Evolutionary conservation across 1,140 invertebrate genomes (phyloP), one percentile per base, ranked within the genome.

Genomic region (Lamellibrachia luymesi): DNA sequence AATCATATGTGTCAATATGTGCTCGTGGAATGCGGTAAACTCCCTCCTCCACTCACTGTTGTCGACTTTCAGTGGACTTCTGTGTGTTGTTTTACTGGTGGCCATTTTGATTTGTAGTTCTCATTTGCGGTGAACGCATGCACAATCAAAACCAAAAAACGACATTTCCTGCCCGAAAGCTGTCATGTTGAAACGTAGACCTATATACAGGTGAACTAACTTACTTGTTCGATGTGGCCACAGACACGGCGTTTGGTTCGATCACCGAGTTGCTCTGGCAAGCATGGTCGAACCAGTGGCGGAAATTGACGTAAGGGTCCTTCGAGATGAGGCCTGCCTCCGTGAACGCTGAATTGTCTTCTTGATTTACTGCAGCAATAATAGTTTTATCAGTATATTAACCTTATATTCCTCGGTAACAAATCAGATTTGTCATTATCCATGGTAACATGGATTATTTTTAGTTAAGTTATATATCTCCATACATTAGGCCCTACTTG

Each of bases 211-310:
- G 64, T 80, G 64, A 4, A 22, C 17, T 80, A 22, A 89, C 90
- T 91, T 97, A 98, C 98, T 97, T 98, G 52, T 98, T 97, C 27
- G 98, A 97, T n/a, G 98, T 99, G 8, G 98, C 98, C 91, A 99
- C 95, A 94, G 98, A 97, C 97, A 99, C 98, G 8, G 98, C 98
- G 97, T 99, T 99, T 1, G 98, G 97, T 96, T 99, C 98, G 7
- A 97, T 94, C 92, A 99, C 98, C 94, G 97, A 97, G 51, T 97
- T 97, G 64, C 96, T 97, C 64, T 97, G 96, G 90, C 97, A 97
- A 0, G 98, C 98, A 95, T 97, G 97, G 51, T 98, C 97, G 96
- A 99, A 98, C 98, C 98, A 99, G 93, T 97, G 96, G 94, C 98
- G 97, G 95, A 99, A 99, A 95, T 98, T 97, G 8, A 96, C 96